Evolutionary conservation across 2,113 vertebrate genomes (phyloP).

Genomic region (Serilophus lunatus): DNA sequence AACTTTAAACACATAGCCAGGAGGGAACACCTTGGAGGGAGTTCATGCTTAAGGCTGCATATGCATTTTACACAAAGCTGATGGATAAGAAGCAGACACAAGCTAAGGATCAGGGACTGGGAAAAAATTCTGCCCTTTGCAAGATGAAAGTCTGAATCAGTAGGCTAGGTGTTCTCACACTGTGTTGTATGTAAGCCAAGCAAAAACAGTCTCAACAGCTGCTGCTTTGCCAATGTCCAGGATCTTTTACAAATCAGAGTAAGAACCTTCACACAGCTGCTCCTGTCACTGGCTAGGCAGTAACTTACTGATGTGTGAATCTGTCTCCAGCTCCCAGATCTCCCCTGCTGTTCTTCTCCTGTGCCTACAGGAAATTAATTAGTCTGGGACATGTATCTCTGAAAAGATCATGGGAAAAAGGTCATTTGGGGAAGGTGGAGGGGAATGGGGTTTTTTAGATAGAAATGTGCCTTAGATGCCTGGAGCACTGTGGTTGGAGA

Average conservation of each 20-base stretch:
- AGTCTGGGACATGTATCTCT: background rate
- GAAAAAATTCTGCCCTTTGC: background rate
- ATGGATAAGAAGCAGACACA: background rate
- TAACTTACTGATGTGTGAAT: background rate
- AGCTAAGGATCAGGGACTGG: background rate
- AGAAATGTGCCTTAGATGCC: background rate
- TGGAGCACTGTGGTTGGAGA: background rate
- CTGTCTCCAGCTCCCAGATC: background rate
- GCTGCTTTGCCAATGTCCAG: background rate
- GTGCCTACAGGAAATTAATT: background rate
- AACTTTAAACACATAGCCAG: background rate
- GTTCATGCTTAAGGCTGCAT: background rate
- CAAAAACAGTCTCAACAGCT: background rate
- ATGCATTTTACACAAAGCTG: background rate
- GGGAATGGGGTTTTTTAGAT: background rate
- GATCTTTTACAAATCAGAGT: background rate
- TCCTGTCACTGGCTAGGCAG: background rate
- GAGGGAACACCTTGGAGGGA: background rate
- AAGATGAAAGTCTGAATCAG: background rate
- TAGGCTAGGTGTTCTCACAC: background rate
- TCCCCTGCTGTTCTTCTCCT: conserved; percentile 11
- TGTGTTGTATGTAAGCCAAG: background rate
- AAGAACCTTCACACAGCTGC: background rate
- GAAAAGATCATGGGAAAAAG: background rate
- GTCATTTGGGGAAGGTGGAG: background rate